Base-by-base conservation (phyloP, 2,797 vertebrate genomes). In the Sarcoramphus papa region DNA sequence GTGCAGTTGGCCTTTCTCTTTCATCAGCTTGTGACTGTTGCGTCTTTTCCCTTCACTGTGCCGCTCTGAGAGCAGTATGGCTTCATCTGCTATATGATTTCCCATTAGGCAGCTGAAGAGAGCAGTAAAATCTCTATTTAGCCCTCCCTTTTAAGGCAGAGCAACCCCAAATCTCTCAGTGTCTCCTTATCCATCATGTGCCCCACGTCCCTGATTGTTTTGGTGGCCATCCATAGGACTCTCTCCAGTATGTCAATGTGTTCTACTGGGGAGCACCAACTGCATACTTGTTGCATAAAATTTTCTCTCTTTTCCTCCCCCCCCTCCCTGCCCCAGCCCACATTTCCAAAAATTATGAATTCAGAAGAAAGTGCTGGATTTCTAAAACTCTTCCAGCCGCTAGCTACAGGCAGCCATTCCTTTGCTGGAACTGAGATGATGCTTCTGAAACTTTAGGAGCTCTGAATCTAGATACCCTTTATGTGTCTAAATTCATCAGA, bases 241-340 rank as follows among this genome's bases (percentile, higher is more conserved):
- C 14, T 51, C 11, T 83, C 41, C 27, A 76, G 8, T 59, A 37
- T 8, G 16, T 31, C 27, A 37, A 5, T 23, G 17, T 24, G 31
- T 88, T 87, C 40, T 69, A 27, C 11, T 5, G 8, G 6, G 5
- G 10, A 86, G 4, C 51, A 86, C 25, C 12, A 62, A 62, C 7
- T 77, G 21, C 15, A 40, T 47, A 41, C 7, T 50, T 48, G 9
- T 79, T 83, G 45, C 6, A 69, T 28, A 43, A 48, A 22, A 9
- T 57, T 43, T 68, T 68, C 7, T 65, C 7, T 50, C 3, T n/a
- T 53, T 64, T 57, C 35, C 27, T 33, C 1, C 1, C 1, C 1
- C 1, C 0, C 8, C 1, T 2, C 9, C 20, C n/a, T n/a, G 35
- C 35, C 37, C 37, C 14, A 37, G 14, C 4, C 16, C 12, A 10